Evolutionary conservation across 2,888 invertebrate genomes (phyloP).

Genomic region (Eupithecia dodoneata): DNA sequence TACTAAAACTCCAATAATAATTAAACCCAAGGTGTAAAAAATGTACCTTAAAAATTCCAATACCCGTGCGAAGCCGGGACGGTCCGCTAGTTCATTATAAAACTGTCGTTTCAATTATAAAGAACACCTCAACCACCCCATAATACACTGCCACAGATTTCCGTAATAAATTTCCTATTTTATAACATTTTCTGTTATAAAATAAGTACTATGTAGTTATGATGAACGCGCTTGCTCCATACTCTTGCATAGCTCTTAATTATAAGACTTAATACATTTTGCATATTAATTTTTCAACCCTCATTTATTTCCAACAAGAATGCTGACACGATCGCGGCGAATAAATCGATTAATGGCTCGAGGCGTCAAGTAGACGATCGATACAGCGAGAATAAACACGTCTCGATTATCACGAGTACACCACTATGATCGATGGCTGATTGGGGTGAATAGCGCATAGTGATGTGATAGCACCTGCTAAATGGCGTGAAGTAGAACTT

Average conservation of each 20-base stretch:
- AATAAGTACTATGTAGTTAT: too few species aligned
- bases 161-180: too few species aligned
- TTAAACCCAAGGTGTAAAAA: too few species aligned
- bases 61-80: too few species aligned
- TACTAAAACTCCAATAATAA: too few species aligned
- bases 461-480: constrained; percentile 19
- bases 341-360: constrained; percentile 11
- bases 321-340: constrained; percentile 18
- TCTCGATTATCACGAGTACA: constrained; percentile 15
- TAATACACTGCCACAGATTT: too few species aligned
- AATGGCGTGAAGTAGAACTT: not conserved
- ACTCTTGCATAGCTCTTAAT: not conserved
- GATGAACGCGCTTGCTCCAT: too few species aligned
- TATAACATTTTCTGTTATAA: too few species aligned
- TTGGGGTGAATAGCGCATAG: constrained; percentile 22
- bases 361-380: constrained; percentile 10
- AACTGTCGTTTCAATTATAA: too few species aligned
- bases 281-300: constrained; percentile 1
- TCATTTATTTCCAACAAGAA: not conserved
- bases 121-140: too few species aligned
- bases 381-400: not conserved
- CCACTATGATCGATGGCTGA: constrained; percentile 28
- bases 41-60: too few species aligned
- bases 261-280: not conserved
- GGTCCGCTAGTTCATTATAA: too few species aligned